Conservation (phyloP, 1,140 invertebrate genomes). For the Acyrthosiphon pisum region DNA sequence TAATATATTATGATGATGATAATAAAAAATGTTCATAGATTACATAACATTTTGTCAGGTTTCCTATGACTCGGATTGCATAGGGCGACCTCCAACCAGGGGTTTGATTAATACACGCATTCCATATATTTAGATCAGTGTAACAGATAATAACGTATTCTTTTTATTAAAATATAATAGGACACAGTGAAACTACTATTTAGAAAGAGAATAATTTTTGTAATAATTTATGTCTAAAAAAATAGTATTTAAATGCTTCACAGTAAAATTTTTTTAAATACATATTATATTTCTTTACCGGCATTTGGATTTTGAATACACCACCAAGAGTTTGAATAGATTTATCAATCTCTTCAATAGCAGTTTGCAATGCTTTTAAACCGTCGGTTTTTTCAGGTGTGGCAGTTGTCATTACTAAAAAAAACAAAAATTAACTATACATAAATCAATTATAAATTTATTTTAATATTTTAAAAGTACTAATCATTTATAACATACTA, state of each 20-base stretch:
- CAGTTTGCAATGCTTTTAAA: conserved; percentile 84
- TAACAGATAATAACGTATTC: neutral
- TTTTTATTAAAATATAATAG: neutral
- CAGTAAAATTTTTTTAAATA: neutral
- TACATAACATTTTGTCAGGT: too few species aligned
- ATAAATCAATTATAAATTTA: neutral
- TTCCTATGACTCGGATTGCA: too few species aligned
- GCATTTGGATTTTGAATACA: conserved; percentile 93
- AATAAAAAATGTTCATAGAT: too few species aligned
- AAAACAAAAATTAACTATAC: conserved; percentile 59
- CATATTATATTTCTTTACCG: conserved; percentile 72
- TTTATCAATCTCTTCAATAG: conserved; percentile 86
- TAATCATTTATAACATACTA: neutral
- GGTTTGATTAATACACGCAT: too few species aligned
- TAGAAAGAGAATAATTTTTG: too few species aligned
- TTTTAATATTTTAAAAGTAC: neutral
- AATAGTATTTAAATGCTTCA: neutral
- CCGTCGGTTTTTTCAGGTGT: conserved; percentile 96
- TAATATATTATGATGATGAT: too few species aligned
- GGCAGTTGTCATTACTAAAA: conserved; percentile 93
- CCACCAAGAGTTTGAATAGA: conserved; percentile 86
- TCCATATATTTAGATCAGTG: too few species aligned
- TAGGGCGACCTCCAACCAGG: too few species aligned
- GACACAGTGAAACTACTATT: neutral
- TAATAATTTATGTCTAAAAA: neutral